phyloP scores from a whole-genome alignment of 2,113 vertebrate species.

The Scopus umbretta region DNA sequence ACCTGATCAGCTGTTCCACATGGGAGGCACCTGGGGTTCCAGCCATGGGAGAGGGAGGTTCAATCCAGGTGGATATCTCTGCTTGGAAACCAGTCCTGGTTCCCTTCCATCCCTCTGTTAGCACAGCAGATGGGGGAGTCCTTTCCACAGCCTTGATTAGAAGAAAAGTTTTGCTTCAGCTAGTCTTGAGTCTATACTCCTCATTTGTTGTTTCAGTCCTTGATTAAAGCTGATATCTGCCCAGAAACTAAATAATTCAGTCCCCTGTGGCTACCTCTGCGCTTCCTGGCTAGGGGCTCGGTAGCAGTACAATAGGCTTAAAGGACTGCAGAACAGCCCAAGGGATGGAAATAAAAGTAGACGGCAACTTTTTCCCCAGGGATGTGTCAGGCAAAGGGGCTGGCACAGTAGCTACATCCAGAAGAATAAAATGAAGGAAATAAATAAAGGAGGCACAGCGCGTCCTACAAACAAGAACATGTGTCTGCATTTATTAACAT shows the following conservation, averaged over 20 bases:
- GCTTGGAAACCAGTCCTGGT: not conserved
- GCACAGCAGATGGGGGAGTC: not conserved
- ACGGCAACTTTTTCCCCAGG: not conserved
- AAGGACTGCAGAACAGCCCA: not conserved
- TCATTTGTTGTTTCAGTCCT: not conserved
- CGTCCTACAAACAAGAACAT: conserved; percentile 75
- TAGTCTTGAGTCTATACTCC: not conserved
- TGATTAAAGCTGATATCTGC: not conserved
- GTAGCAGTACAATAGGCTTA: not conserved
- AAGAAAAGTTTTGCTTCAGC: not conserved
- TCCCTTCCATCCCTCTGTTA: not conserved
- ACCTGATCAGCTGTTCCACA: not conserved
- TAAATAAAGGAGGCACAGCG: conserved; percentile 67
- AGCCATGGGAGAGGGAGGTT: not conserved
- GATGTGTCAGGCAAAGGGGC: not conserved
- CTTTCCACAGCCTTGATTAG: not conserved
- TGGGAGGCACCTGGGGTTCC: not conserved
- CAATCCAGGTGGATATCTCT: not conserved
- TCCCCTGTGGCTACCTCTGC: not conserved
- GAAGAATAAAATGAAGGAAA: conserved; percentile 28
- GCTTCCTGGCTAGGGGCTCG: not conserved
- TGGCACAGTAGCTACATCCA: conserved; percentile 16
- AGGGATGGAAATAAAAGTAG: not conserved
- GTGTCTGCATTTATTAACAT: conserved; percentile 83
- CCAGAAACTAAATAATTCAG: not conserved